Evolutionary conservation across 1,140 invertebrate species (phyloP), one percentile per base, ranked within the genome.

Genomic region (Zaprionus ghesquierei): DNA sequence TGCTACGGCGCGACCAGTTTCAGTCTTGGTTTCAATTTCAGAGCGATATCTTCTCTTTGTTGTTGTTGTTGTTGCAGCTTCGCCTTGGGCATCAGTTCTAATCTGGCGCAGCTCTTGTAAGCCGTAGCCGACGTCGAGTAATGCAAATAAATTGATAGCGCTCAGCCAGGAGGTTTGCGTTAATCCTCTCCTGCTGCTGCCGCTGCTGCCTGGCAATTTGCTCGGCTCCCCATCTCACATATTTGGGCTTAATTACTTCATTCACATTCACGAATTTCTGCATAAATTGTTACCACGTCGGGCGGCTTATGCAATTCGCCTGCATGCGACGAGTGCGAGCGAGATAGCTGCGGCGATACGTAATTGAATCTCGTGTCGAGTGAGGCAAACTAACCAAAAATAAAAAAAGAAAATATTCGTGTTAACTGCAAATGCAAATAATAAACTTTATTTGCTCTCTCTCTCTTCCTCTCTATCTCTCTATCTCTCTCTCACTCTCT

Each of bases 171-270:
- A 49, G 31, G 25, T 20, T 25, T 49, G 41, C 29, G 49, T 41
- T 56, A 65, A 50, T 66, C 41, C 6, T 2, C n/a, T 38, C 1
- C 13, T 5, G 3, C n/a, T 5, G 5, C 35, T 38, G 13, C 5
- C 6, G 9, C 31, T 31, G 61, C 63, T 58, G 27, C 27, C 10
- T 25, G 8, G 18, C 50, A 54, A 63, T 56, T 71, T 65, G 51
- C 18, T 23, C 12, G 27, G 31, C n/a, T n/a, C 12, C 46, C 31
- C 55, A 56, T 29, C 53, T 18, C 23, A 63, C 65, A 73, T 73
- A 73, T 73, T 69, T 69, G 64, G 46, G 35, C 64, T 75, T 79
- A 82, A 82, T 79, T 79, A 81, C 79, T 81, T 81, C 56, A 81
- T 81, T 77, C 35, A 74, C 46, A 50, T 53, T 35, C 61, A 68